Base-by-base conservation (phyloP, 2,113 vertebrate genomes). In the Paraplagusia blochii region DNA sequence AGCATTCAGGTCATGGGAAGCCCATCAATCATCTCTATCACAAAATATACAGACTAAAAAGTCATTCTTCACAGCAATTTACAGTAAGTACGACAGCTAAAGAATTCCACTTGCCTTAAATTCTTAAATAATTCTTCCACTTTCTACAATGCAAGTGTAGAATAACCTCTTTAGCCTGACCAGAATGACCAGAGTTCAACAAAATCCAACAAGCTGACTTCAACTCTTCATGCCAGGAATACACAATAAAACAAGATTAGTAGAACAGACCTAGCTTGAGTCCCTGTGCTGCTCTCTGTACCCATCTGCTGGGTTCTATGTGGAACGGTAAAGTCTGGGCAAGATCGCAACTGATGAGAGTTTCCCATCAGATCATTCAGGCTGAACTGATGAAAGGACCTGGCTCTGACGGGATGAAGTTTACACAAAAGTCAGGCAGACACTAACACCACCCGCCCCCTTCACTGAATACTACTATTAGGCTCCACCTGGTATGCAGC, bases 1-100 rank as follows among this genome's bases (percentile, higher is more conserved):
- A 88, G 87, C 88, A 85, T 59, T 65, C 40, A 69, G 60, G 72
- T 53, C 44, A 52, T 42, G 72, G 55, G 15, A 47, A 42, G 44
- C 22, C 40, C 63, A 9, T 44, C 43, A 53, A 63, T 46, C 9
- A 39, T 34, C 33, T 39, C 9, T 13, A 11, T 15, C 18, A 49
- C 14, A 29, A 29, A 6, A 4, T 29, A 29, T 29, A 29, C 2
- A 29, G 6, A 6, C 22, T 29, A 4, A 2, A 29, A 29, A 29
- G 22, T 29, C 22, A 29, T 29, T 29, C 22, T 29, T 29, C 22
- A 29, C 22, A 29, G 22, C 22, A 2, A 4, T 29, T 29, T 29
- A n/a, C 22, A 29, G 22, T 29, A 29, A 29, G 3, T 6, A 29
- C 22, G 6, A 29, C 22, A 4, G 22, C 22, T 29, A 29, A 29